phyloP scores from a whole-genome alignment of 2,888 invertebrate species.

The Cephus nigrinus region DNA sequence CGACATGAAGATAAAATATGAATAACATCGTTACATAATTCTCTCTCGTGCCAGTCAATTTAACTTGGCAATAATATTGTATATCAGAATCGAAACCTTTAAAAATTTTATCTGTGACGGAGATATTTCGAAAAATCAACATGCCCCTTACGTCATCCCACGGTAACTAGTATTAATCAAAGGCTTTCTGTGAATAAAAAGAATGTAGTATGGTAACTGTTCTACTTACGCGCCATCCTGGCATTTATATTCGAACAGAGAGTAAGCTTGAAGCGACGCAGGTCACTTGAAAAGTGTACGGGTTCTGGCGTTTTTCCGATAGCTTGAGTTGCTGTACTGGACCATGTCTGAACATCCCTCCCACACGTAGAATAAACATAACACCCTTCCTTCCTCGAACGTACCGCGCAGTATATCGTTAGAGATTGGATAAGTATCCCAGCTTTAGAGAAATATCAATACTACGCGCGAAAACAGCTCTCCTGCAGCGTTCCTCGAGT shows the following conservation, averaged over 20 bases:
- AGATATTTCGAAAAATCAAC: not conserved
- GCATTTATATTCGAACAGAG: not conserved
- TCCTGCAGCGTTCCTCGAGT: not conserved
- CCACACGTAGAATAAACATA: slow-evolving; percentile 34
- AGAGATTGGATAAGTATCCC: not conserved
- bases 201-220: not conserved
- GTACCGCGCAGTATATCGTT: not conserved
- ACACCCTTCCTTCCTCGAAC: slow-evolving; percentile 31
- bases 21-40: not conserved
- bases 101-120: not conserved
- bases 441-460: not conserved
- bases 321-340: slow-evolving; percentile 28
- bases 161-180: not conserved
- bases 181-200: not conserved
- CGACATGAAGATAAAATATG: not conserved
- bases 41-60: not conserved
- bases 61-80: not conserved
- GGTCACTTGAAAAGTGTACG: slow-evolving; percentile 45
- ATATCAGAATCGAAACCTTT: not conserved
- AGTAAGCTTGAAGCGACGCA: slow-evolving; percentile 23
- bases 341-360: slow-evolving; percentile 36
- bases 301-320: slow-evolving; percentile 28
- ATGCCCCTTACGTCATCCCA: not conserved
- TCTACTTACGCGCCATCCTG: not conserved
- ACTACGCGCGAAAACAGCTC: not conserved